Base-by-base conservation (phyloP, 92 coral and sea anemone species). In the Umimayanthus chanpuru region DNA sequence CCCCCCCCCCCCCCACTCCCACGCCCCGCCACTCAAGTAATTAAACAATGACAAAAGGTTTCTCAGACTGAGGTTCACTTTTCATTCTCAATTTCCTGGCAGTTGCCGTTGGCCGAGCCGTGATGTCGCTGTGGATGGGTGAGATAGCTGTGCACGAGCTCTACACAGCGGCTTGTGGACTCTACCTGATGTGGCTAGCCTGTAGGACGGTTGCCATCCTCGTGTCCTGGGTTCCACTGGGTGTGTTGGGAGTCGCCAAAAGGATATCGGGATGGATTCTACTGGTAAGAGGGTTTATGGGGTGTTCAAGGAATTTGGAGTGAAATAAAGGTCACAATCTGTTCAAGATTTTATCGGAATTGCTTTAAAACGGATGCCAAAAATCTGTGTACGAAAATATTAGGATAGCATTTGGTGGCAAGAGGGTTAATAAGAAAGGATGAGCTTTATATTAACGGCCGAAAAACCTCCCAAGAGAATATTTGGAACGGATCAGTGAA, bases 161-260 rank as follows among this genome's bases (percentile, higher is more conserved):
- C 84, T 97, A 97, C 87, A 97, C 99, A 0, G 99, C 99, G 8
- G 99, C 99, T 9, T 97, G 98, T 88, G 99, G 99, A 75, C 92
- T 97, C 77, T 97, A 97, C 73, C 72, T 95, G 32, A 94, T 95
- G 73, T 97, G 99, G 99, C 93, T 97, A 53, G 92, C 93, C 68
- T 97, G 99, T 47, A 94, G 99, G 21, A 65, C 93, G 4, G 94
- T 86, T 30, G 93, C 92, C 30, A 90, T 97, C 26, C 88, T 94
- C 20, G 76, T 90, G 49, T 95, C 99, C n/a, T 97, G 99, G 99
- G 61, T 96, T 30, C 99, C 99, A 16, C 92, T 97, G 65, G 99
- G 99, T 39, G 84, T 96, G 70, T 77, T 80, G 38, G 99, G 98
- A 50, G 81, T 97, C 85, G 94, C 88, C 32, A 81, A 90, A 80